A percentile compares a stretch with the other conserved stretches of the same genome.
These are phyloP conservation scores for Drosophila flavopinicola DNA, from an alignment of 2,888 invertebrate genomes.

Conservation along the genomic window DNA sequence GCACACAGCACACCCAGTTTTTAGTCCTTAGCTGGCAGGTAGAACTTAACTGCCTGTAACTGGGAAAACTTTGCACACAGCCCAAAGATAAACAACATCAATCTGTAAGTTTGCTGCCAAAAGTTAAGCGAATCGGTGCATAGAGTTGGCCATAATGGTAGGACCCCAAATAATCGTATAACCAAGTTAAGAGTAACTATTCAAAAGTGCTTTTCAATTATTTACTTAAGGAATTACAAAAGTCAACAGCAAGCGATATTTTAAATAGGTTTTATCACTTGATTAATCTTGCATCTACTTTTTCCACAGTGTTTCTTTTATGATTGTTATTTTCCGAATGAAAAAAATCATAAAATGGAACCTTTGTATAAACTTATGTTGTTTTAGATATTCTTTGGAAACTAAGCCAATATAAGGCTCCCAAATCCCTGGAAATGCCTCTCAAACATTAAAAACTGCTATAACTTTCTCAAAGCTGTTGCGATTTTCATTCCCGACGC, in stretches of 20 bases:
- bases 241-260: slow-evolving; percentile 14
- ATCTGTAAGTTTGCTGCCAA: slow-evolving; percentile 48
- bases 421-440: too few relatives aligned
- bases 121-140: slow-evolving; percentile 34
- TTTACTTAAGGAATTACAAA: slow-evolving; percentile 44
- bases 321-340: too few relatives aligned
- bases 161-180: slow-evolving; percentile 9
- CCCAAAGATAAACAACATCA: slow-evolving; percentile 70
- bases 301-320: too few relatives aligned
- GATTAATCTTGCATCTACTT: not conserved
- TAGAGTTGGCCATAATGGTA: not conserved
- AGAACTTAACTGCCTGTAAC: slow-evolving; percentile 29
- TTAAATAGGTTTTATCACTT: not conserved
- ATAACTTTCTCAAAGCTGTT: too few relatives aligned
- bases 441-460: too few relatives aligned
- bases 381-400: too few relatives aligned
- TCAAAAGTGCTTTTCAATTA: slow-evolving; percentile 44
- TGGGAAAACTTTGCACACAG: slow-evolving; percentile 38
- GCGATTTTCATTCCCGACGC: too few relatives aligned
- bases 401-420: too few relatives aligned
- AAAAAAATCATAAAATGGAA: too few relatives aligned
- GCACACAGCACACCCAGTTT: slow-evolving; percentile 17
- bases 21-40: slow-evolving; percentile 19
- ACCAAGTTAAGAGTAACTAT: slow-evolving; percentile 13
- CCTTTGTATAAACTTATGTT: too few relatives aligned